These are phyloP conservation scores for Pandemis cinnamomeana DNA, from an alignment of 2,888 invertebrate genomes.

Conservation along the genomic window DNA sequence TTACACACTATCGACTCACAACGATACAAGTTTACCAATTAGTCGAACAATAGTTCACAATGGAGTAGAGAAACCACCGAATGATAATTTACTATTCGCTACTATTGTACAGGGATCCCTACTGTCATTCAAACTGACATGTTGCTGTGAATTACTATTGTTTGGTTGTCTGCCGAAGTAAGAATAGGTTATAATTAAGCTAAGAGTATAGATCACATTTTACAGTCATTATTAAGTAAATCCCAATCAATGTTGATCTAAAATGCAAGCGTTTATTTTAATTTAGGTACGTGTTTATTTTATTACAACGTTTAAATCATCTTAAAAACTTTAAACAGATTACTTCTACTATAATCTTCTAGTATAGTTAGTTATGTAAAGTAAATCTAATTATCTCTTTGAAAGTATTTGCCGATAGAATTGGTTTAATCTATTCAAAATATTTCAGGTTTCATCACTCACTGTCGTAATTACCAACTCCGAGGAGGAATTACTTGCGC, in stretches of 20 bases:
- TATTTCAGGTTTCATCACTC: slow-evolving; percentile 31
- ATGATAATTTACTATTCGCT: slow-evolving; percentile 5
- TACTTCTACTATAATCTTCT: too few species aligned
- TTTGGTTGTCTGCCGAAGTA: background rate
- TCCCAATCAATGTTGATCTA: background rate
- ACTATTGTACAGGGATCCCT: slow-evolving; percentile 7
- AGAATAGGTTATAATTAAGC: background rate
- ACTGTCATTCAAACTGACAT: slow-evolving; percentile 12
- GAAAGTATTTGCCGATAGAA: background rate
- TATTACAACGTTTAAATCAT: too few species aligned
- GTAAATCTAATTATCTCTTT: background rate
- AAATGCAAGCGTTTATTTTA: too few species aligned
- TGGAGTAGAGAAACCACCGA: slow-evolving; percentile 4
- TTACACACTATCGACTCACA: background rate
- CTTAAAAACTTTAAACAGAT: too few species aligned
- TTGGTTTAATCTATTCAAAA: slow-evolving; percentile 10
- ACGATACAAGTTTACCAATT: slow-evolving; percentile 11
- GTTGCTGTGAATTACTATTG: slow-evolving; percentile 5
- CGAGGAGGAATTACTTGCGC: slow-evolving; percentile 36
- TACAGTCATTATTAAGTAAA: background rate
- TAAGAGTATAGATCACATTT: background rate
- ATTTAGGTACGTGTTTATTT: too few species aligned
- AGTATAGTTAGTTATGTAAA: background rate
- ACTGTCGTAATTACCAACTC: slow-evolving; percentile 39
- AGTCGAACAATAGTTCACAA: slow-evolving; percentile 8